Evolutionary conservation across 2,113 vertebrate species (phyloP).

Genomic region (Ailurus styani): DNA sequence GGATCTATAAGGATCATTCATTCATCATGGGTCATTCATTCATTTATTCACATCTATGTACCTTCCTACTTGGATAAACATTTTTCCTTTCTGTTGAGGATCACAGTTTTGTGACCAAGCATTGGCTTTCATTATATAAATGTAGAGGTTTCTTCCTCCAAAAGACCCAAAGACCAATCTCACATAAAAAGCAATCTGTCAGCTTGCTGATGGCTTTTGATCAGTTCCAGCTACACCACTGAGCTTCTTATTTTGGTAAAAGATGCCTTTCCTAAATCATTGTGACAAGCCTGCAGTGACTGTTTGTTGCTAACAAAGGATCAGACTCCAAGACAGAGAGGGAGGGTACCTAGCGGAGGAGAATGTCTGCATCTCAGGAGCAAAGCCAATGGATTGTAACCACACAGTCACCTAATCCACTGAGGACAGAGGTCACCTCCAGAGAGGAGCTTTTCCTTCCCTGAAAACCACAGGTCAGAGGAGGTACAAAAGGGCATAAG

Average conservation of each 20-base stretch:
- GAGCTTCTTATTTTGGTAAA: slow-evolving; percentile 58
- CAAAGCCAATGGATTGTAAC: slow-evolving; percentile 23
- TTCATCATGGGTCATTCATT: not conserved
- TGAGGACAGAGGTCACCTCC: slow-evolving; percentile 48
- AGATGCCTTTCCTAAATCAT: slow-evolving; percentile 60
- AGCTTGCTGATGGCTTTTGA: slow-evolving; percentile 52
- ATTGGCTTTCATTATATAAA: not conserved
- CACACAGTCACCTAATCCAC: slow-evolving; percentile 36
- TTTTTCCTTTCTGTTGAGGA: slow-evolving; percentile 7
- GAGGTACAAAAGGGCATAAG: not conserved
- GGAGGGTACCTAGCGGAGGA: not conserved
- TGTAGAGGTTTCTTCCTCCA: not conserved
- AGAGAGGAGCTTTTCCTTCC: slow-evolving; percentile 42
- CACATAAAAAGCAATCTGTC: slow-evolving; percentile 52
- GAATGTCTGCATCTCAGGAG: slow-evolving; percentile 31
- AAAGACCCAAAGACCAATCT: slow-evolving; percentile 49
- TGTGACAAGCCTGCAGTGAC: slow-evolving; percentile 37
- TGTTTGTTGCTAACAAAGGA: slow-evolving; percentile 33
- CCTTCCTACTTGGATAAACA: not conserved
- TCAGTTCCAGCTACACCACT: slow-evolving; percentile 34
- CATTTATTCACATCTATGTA: not conserved
- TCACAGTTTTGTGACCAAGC: not conserved
- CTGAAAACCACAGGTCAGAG: slow-evolving; percentile 9
- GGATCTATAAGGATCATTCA: not conserved
- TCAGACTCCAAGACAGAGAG: slow-evolving; percentile 25